Percentiles rank a stretch among this genome's conserved stretches.
phyloP scores from a whole-genome alignment of 2,797 vertebrate genomes.

The Gadopsis bispinosus region DNA sequence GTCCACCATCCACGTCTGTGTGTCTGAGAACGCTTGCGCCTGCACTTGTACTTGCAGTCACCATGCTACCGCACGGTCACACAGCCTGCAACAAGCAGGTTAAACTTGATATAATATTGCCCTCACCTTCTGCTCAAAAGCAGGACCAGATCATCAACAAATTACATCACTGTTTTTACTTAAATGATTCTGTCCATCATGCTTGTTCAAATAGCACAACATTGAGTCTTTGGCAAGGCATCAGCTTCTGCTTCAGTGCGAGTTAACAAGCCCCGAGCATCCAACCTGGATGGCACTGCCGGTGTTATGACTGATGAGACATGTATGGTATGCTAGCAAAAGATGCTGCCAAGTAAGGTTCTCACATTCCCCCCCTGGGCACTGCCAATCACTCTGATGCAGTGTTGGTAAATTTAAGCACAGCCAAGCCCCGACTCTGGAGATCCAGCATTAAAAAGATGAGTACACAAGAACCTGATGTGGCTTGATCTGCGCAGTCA shows the following conservation, averaged over 20 bases:
- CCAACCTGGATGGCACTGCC: conserved; percentile 23
- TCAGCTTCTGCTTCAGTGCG: conserved; percentile 24
- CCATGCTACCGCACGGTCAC: not conserved
- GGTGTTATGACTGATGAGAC: conserved; percentile 49
- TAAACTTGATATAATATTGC: conserved; percentile 1
- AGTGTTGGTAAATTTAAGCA: conserved; percentile 35
- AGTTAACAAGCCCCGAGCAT: conserved; percentile 37
- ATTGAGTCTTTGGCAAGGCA: conserved; percentile 23
- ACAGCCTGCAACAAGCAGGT: conserved; percentile 12
- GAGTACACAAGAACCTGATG: conserved; percentile 21
- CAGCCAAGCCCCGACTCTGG: conserved; percentile 18
- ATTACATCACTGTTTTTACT: conserved; percentile 32
- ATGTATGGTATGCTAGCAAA: conserved; percentile 37
- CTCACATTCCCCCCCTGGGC: conserved; percentile 22
- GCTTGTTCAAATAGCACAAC: conserved; percentile 22
- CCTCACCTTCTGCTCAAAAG: conserved; percentile 3
- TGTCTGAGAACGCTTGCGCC: not conserved
- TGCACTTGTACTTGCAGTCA: not conserved
- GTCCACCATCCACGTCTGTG: conserved; percentile 3
- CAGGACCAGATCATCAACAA: conserved; percentile 25
- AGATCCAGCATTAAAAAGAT: conserved; percentile 27
- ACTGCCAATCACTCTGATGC: conserved; percentile 51
- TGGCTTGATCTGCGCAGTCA: conserved; percentile 7
- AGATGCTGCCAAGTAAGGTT: conserved; percentile 46
- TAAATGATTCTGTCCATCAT: conserved; percentile 31